Evolutionary conservation across 2,113 vertebrate genomes (phyloP).

Genomic region (Mustela lutreola): DNA sequence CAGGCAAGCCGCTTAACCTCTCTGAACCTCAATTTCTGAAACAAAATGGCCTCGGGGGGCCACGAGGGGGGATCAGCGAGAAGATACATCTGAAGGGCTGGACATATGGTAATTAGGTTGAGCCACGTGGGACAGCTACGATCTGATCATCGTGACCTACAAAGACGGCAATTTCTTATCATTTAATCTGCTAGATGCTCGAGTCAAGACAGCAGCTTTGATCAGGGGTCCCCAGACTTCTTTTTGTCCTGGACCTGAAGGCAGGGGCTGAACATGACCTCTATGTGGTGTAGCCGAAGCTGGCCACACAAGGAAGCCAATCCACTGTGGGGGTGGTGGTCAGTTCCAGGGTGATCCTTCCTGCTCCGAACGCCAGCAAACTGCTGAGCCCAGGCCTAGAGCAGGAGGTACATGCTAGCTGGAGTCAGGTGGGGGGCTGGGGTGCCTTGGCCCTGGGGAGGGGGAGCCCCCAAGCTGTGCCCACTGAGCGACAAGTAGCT

Average conservation of each 20-base stretch:
- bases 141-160: background rate
- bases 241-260: background rate
- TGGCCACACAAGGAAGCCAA: background rate
- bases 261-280: background rate
- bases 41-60: background rate
- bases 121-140: background rate
- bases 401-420: background rate
- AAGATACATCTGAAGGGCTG: background rate
- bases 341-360: background rate
- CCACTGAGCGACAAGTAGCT: background rate
- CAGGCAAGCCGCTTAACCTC: background rate
- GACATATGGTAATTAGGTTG: background rate
- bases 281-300: fast-evolving
- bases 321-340: no score
- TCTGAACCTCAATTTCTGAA: conserved; percentile 47
- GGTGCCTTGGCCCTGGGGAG: background rate
- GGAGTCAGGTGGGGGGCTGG: background rate
- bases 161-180: background rate
- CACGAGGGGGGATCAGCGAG: background rate
- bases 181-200: background rate
- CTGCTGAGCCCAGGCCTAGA: background rate
- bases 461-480: background rate
- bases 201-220: background rate
- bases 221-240: background rate
- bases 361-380: background rate